Base-by-base conservation (phyloP, 1,140 invertebrate species). In the Sesamia nonagrioides region DNA sequence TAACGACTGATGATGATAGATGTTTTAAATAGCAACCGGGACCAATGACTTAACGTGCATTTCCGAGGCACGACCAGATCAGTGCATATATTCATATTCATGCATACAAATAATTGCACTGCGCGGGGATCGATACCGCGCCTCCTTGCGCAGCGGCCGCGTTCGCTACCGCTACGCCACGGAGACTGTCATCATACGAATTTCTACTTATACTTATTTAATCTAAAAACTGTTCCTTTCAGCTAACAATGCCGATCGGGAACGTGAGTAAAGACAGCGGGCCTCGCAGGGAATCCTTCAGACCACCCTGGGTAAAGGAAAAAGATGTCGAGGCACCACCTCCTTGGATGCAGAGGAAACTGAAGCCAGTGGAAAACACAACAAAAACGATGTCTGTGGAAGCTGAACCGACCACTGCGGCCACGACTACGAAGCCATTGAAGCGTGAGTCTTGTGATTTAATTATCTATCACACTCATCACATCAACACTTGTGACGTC, bases 271-370 rank as follows among this genome's bases (percentile, higher is more conserved):
- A 86, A 69, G 88, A 90, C 11, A 71, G 87, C 13, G 83, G 86
- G 33, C 87, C 89, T 6, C 92, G 91, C 58, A 81, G 94, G 63
- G 93, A 95, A 68, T 97, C 96, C 77, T 97, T 97, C 88, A 95
- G 97, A 69, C 97, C 97, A 13, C 97, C 97, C 9, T 98, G 97
- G 97, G 97, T 98, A 15, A 97, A 97, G 89, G 97, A 97, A 79
- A 97, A 97, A 79, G 95, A 91, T 37, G 82, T 89, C 0, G 89
- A 94, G 52, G 76, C 89, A 0, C 92, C 89, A 0, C 95, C 96
- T 37, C 96, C 97, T 1, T 97, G 97, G 97, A 95, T 96, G 18
- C 95, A 96, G 82, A 91, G 78, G 80, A 94, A 93, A 79, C 77
- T 95, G 11, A 96, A 96, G 72, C 92, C 93, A 35, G 93, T 95